Conservation (phyloP, 1,140 invertebrate genomes). For the Frieseomelitta varia region DNA sequence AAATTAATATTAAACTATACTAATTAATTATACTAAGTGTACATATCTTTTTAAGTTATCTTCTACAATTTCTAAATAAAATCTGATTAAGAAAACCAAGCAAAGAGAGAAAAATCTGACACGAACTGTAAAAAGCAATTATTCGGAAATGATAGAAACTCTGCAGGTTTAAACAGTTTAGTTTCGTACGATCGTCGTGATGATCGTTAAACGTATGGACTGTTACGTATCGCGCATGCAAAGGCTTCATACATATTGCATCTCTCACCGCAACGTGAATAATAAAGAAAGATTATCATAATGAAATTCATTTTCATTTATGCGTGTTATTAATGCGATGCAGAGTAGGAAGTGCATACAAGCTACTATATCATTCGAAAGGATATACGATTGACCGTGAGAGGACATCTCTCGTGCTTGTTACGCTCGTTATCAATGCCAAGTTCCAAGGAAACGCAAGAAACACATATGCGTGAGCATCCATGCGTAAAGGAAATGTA, state of each 20-base stretch:
- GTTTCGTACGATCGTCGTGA: not conserved
- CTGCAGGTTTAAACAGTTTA: not conserved
- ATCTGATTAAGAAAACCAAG: not conserved
- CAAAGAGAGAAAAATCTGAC: not conserved
- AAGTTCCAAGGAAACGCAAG: slow-evolving; percentile 14
- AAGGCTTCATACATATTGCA: slow-evolving; percentile 37
- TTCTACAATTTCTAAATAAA: not conserved
- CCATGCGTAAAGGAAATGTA: not conserved
- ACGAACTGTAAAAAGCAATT: not conserved
- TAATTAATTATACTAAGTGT: no score
- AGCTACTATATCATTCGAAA: not conserved
- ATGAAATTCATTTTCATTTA: slow-evolving; percentile 49
- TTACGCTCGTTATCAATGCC: slow-evolving; percentile 35
- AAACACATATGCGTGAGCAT: not conserved
- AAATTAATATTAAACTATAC: no score
- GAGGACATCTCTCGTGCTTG: slow-evolving; percentile 24
- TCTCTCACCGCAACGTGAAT: slow-evolving; percentile 27
- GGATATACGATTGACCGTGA: slow-evolving; percentile 49
- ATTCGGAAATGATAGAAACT: not conserved
- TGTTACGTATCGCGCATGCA: not conserved
- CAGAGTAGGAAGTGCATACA: slow-evolving; percentile 26
- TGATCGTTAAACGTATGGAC: slow-evolving; percentile 4
- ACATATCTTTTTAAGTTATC: no score
- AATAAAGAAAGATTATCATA: slow-evolving; percentile 51
- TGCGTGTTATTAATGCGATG: slow-evolving; percentile 1